phyloP scores from a whole-genome alignment of 2,113 vertebrate genomes.

The Oenanthe oenanthe region DNA sequence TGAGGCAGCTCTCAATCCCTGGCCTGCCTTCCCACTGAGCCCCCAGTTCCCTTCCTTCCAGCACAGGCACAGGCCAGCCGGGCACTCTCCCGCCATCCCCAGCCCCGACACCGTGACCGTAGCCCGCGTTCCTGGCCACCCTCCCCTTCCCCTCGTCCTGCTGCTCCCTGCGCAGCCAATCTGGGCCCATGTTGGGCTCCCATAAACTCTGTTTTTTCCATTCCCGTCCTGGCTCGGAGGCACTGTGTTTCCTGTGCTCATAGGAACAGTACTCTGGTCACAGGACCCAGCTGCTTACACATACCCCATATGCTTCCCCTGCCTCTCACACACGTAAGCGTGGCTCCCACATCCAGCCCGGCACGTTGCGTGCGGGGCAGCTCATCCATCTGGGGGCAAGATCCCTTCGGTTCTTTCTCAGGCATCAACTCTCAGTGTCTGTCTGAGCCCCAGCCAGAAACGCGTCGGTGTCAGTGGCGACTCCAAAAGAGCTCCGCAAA shows the following conservation, averaged over 20 bases:
- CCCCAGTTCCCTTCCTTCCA: not conserved
- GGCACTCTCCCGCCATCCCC: not conserved
- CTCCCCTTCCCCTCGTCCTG: conserved; percentile 56
- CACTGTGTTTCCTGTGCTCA: conserved; percentile 68
- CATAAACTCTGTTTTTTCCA: conserved; percentile 71
- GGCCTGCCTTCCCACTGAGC: not conserved
- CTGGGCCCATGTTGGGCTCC: conserved; percentile 67
- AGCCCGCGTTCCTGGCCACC: conserved; percentile 18
- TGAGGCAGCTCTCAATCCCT: conserved; percentile 17
- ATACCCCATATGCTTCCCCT: conserved; percentile 70
- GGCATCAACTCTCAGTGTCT: conserved; percentile 29
- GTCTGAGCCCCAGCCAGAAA: conserved; percentile 52
- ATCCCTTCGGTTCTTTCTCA: conserved; percentile 41
- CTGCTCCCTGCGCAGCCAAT: conserved; percentile 32
- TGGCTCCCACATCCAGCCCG: conserved; percentile 58
- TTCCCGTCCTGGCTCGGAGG: conserved; percentile 60
- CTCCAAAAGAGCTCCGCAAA: not conserved
- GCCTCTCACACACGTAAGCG: conserved; percentile 48
- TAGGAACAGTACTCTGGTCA: conserved; percentile 70
- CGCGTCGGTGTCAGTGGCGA: conserved; percentile 18
- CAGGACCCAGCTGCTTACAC: conserved; percentile 72
- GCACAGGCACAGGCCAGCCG: rapidly evolving
- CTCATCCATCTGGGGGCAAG: conserved; percentile 68
- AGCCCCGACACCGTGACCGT: not conserved
- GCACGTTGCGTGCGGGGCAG: conserved; percentile 60